A percentile compares a stretch with the other conserved stretches of the same genome.
phyloP scores from a whole-genome alignment of 2,113 vertebrate genomes.

The Daboia siamensis region DNA sequence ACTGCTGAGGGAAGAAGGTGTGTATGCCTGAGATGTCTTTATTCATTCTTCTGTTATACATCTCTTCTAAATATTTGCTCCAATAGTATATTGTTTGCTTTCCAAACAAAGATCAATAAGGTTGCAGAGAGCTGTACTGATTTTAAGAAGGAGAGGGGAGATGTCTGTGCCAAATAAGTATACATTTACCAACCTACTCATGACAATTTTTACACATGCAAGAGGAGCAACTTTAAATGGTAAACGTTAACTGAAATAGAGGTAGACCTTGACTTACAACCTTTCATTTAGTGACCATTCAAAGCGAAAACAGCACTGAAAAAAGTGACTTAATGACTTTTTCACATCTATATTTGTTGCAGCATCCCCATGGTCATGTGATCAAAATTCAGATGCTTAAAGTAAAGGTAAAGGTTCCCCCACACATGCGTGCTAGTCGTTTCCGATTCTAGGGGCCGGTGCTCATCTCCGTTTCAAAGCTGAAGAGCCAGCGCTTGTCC shows the following conservation, averaged over 20 bases:
- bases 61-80: background rate
- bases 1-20: background rate
- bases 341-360: too few relatives aligned
- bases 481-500: too few relatives aligned
- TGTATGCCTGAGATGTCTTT: background rate
- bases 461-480: too few relatives aligned
- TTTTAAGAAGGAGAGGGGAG: background rate
- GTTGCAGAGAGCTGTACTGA: background rate
- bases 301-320: background rate
- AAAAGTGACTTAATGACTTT: too few relatives aligned
- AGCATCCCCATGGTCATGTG: too few relatives aligned
- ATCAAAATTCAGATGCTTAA: too few relatives aligned
- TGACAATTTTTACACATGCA: background rate
- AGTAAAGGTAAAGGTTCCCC: too few relatives aligned
- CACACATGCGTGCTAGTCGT: too few relatives aligned
- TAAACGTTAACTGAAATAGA: background rate
- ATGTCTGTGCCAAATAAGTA: background rate
- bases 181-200: too few relatives aligned
- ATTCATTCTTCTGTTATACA: background rate
- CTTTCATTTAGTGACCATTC: background rate
- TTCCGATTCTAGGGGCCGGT: too few relatives aligned
- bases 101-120: background rate
- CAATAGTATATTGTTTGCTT: background rate
- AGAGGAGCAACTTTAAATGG: background rate
- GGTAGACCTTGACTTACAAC: background rate